Conservation (phyloP, 2,113 vertebrate genomes). For the Prionailurus viverrinus region DNA sequence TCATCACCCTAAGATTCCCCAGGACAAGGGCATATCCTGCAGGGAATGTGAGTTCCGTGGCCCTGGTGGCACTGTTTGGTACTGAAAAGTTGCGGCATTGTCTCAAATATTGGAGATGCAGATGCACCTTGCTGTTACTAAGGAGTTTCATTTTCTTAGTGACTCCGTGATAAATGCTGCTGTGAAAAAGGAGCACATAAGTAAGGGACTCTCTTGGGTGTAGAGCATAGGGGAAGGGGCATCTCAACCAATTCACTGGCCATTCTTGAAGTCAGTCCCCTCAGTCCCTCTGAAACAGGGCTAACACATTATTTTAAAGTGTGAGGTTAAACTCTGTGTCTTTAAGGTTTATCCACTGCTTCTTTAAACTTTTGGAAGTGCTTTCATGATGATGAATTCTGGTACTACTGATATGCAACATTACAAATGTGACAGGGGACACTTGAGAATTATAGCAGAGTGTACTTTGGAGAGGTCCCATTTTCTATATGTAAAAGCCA, state of each 20-base stretch:
- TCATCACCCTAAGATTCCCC: neutral
- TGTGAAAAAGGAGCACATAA: neutral
- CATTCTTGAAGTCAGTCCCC: neutral
- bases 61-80: neutral
- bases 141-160: neutral
- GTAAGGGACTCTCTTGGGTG: neutral
- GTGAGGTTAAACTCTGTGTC: neutral
- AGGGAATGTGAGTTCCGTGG: neutral
- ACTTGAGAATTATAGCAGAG: constrained; percentile 52
- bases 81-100: neutral
- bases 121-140: neutral
- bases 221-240: neutral
- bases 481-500: constrained; percentile 70
- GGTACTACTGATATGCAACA: constrained; percentile 5
- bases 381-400: constrained; percentile 36
- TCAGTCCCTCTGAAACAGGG: neutral
- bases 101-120: neutral
- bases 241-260: neutral
- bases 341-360: neutral
- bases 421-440: constrained; percentile 52
- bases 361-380: constrained; percentile 13
- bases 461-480: constrained; percentile 55
- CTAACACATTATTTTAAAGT: neutral
- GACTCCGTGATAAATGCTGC: neutral
- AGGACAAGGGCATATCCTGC: neutral